phyloP scores from a whole-genome alignment of 2,113 vertebrate species.

The Marcusenius ussheri region DNA sequence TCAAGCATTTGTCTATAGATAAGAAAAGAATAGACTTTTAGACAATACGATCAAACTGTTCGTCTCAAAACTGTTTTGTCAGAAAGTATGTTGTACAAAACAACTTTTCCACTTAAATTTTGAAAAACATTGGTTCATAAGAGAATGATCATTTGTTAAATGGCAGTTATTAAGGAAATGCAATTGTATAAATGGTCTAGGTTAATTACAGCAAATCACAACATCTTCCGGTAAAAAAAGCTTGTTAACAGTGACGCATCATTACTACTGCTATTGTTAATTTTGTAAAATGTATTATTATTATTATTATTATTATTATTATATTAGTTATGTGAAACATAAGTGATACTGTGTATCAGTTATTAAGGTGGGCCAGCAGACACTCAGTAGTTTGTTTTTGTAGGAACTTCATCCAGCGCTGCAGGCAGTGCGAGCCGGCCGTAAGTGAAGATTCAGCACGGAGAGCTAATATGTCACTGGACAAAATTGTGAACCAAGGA shows the following conservation, averaged over 20 bases:
- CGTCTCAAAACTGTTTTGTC: neutral
- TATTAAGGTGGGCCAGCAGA: neutral
- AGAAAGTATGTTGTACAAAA: neutral
- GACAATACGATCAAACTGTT: neutral
- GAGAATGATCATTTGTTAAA: neutral
- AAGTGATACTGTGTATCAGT: neutral
- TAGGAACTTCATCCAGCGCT: conserved; percentile 66
- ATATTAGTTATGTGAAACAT: neutral
- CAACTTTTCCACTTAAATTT: neutral
- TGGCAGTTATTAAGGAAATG: neutral
- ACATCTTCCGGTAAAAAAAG: neutral
- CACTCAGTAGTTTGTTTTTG: neutral
- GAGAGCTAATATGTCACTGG: conserved; percentile 60
- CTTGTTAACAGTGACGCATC: neutral
- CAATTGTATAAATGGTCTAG: neutral
- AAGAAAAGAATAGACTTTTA: neutral
- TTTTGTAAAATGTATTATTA: neutral
- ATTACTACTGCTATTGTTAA: neutral
- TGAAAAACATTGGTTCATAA: neutral
- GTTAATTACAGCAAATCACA: neutral
- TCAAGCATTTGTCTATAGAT: neutral
- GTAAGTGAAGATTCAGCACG: conserved; percentile 63
- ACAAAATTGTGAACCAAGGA: conserved; percentile 67
- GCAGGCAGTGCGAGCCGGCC: conserved; percentile 58
- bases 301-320: neutral